Evolutionary conservation across 2,888 invertebrate genomes (phyloP), one percentile per base, ranked within the genome.

Genomic region (Acronicta aceris): DNA sequence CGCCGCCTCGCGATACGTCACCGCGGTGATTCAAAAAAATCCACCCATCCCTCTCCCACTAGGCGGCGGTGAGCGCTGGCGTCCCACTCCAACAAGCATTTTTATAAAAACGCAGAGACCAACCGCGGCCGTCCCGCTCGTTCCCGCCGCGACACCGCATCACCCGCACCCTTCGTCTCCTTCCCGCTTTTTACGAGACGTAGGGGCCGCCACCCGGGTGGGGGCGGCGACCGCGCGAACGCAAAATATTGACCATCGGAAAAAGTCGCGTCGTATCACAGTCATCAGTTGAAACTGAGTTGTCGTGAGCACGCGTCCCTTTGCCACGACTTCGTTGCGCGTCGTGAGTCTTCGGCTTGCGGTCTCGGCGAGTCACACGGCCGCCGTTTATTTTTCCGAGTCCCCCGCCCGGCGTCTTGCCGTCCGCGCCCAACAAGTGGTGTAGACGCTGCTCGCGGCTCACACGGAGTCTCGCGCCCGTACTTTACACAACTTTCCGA

Each of bases 201-300:
- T 86, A 91, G 94, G 93, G 93, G 92, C 92, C 91, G 89, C 92
- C 88, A 88, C 88, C 91, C 90, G 91, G 87, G 93, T 90, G 93
- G 92, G 89, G 93, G 94, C 92, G 93, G 92, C 91, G 91, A 93
- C 92, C 92, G 89, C 92, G 93, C 91, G 92, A 94, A 94, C 94
- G 93, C 94, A 93, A 95, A 95, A 95, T 95, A 95, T 95, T 95
- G 95, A 95, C 95, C 95, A 95, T 95, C 93, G 95, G 94, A 95
- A 95, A 95, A 95, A 95, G 94, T 94, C 94, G 93, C 92, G 90
- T 92, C 94, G 94, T 93, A 95, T 94, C 95, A 93, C 94, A 94
- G 93, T 93, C 95, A 95, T 95, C 95, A 95, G 95, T 95, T 93
- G 94, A 92, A 93, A 94, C 92, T 84, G 93, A 92, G 93, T 92